Evolutionary conservation across 2,888 invertebrate genomes (phyloP), one percentile per base, ranked within the genome.

Genomic region (Leuctra nigra): DNA sequence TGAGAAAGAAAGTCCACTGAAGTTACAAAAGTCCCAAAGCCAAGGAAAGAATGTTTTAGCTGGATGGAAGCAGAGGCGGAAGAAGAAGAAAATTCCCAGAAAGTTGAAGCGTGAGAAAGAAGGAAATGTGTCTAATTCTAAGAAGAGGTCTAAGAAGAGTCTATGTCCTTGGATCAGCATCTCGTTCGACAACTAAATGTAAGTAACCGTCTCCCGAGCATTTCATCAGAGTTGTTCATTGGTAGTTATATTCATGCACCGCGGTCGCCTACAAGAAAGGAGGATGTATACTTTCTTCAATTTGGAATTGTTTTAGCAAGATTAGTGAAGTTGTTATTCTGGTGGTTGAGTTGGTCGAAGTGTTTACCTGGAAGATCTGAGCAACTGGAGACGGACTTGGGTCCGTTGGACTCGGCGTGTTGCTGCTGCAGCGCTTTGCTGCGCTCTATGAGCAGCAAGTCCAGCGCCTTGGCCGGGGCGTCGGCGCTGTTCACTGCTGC

Each of bases 391-490:
- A 50, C 50, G 14, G 50, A 50, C 13, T 55, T 39, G 13, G 23
- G 55, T 20, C 38, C 58, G 59, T 41, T 60, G 60, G 60, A 55
- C 59, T 53, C 59, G 59, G 36, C 59, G 18, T 50, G 29, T 7
- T 29, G 25, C 16, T 48, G 48, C 18, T 41, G 41, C 41, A 18
- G 41, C 35, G 80, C 78, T 69, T 87, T 86, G 67, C 86, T 83
- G 68, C 88, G 83, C 72, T 91, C 90, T 70, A 90, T 74, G 53
- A 90, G 76, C 64, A 87, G 73, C 65, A 84, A 79, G 71, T 91
- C 90, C 65, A 90, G 76, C 61, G 82, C 78, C 70, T 84, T 84
- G 47, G 61, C 39, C 44, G 47, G 25, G 46, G 55, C 73, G 44
- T 14, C 4, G 24, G 55, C 18, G 1, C 11, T 38, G 23, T 22